phyloP scores from a whole-genome alignment of 1,140 invertebrate genomes.

The Bemisia tabaci region DNA sequence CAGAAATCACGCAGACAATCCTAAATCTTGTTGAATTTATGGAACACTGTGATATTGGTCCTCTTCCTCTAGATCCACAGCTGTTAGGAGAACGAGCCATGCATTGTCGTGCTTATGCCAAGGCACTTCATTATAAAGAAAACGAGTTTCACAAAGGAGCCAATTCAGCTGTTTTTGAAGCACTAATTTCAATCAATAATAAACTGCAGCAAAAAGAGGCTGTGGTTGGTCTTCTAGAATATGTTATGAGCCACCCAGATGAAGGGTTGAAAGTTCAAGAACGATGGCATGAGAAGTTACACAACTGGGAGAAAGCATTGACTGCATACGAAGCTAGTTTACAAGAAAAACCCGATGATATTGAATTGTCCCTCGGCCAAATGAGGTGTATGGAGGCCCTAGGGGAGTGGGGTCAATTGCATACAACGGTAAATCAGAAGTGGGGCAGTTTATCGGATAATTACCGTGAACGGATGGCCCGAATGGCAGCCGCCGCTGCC shows the following conservation, averaged over 20 bases:
- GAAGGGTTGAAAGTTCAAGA: constrained; percentile 72
- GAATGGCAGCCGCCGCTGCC: constrained; percentile 83
- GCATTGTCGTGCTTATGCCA: constrained; percentile 64
- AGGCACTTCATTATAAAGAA: constrained; percentile 97
- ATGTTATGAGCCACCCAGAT: constrained; percentile 70
- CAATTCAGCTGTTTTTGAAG: constrained; percentile 76
- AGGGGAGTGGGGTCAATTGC: constrained; percentile 87
- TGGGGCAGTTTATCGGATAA: constrained; percentile 58
- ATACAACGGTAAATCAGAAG: constrained; percentile 57
- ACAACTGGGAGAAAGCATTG: constrained; percentile 95
- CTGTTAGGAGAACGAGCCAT: constrained; percentile 69
- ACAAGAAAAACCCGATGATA: constrained; percentile 40
- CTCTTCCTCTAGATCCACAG: constrained; percentile 75
- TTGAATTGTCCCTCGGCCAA: constrained; percentile 76
- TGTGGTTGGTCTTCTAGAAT: constrained; percentile 56
- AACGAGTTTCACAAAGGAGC: constrained; percentile 71
- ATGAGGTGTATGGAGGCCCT: constrained; percentile 95
- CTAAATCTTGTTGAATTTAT: constrained; percentile 98
- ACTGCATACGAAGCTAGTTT: constrained; percentile 64
- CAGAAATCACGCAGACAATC: constrained; percentile 95
- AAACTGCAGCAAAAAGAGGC: constrained; percentile 97
- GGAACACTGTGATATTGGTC: constrained; percentile 97
- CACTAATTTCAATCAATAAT: constrained; percentile 94
- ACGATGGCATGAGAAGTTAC: constrained; percentile 96
- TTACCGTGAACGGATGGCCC: constrained; percentile 66